Evolutionary conservation across 2,113 vertebrate species (phyloP).

Genomic region (Sander vitreus): DNA sequence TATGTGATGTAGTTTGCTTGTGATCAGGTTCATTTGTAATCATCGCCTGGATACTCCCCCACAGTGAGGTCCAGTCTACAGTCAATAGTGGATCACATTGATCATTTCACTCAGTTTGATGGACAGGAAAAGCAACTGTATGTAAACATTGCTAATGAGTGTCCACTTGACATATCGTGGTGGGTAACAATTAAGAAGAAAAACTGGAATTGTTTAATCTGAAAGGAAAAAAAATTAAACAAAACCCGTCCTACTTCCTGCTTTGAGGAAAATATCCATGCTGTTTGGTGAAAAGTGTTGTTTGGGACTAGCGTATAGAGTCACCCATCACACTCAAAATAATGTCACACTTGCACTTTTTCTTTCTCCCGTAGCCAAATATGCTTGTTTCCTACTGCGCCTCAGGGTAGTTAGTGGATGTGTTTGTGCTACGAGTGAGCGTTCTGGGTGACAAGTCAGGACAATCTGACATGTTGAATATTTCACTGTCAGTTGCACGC

Average conservation of each 20-base stretch:
- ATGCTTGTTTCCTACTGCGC: conserved; percentile 12
- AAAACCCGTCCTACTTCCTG: neutral
- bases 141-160: neutral
- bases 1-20: conserved; percentile 18
- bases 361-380: conserved; percentile 26
- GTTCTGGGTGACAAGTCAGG: conserved; percentile 48
- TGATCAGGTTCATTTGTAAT: conserved; percentile 14
- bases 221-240: neutral
- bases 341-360: conserved; percentile 19
- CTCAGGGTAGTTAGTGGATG: conserved; percentile 6
- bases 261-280: neutral
- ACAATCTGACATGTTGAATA: conserved; percentile 53
- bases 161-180: neutral
- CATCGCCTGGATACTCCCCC: neutral
- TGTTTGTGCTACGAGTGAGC: conserved; percentile 18
- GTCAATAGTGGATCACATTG: conserved; percentile 13
- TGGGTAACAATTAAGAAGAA: neutral
- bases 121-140: conserved; percentile 19
- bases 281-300: conserved; percentile 7
- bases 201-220: neutral
- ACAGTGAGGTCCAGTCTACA: conserved; percentile 9
- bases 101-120: conserved; percentile 35
- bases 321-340: conserved; percentile 30
- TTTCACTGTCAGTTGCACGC: conserved; percentile 40
- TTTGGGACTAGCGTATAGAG: neutral